A percentile compares a stretch with the other conserved stretches of the same genome.
These are phyloP conservation scores for Phalacrocorax aristotelis DNA, from an alignment of 2,113 vertebrate species.

Conservation along the genomic window DNA sequence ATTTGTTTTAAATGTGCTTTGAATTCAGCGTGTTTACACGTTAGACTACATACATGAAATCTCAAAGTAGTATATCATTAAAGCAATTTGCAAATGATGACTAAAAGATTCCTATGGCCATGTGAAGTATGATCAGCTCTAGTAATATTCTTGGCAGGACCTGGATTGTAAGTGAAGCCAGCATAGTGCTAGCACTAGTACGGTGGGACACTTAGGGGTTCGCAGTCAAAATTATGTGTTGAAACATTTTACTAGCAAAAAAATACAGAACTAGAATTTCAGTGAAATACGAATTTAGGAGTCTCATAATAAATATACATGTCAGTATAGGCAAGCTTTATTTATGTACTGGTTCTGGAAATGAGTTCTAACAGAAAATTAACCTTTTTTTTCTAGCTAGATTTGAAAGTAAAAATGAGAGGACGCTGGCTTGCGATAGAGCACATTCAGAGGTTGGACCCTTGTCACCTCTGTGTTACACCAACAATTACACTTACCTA, in stretches of 20 bases:
- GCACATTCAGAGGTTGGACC: neutral
- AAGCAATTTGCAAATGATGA: neutral
- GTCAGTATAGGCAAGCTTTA: neutral
- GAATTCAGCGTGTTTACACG: neutral
- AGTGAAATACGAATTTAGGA: neutral
- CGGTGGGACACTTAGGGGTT: accelerated
- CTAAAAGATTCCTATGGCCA: neutral
- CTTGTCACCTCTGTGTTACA: neutral
- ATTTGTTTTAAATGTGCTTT: neutral
- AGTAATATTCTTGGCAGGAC: neutral
- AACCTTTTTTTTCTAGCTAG: neutral
- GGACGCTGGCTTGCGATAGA: neutral
- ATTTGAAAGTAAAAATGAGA: neutral
- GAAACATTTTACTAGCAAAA: neutral
- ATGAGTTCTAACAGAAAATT: neutral
- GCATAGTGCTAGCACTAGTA: accelerated
- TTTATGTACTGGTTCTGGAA: neutral
- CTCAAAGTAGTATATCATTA: neutral
- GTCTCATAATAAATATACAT: neutral
- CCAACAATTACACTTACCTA: neutral
- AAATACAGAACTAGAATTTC: neutral
- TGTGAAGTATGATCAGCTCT: neutral
- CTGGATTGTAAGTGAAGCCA: neutral
- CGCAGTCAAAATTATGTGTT: neutral
- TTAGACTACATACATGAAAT: neutral